These are phyloP conservation scores for Lates calcarifer DNA, from an alignment of 2,113 vertebrate species.

Conservation along the genomic window DNA sequence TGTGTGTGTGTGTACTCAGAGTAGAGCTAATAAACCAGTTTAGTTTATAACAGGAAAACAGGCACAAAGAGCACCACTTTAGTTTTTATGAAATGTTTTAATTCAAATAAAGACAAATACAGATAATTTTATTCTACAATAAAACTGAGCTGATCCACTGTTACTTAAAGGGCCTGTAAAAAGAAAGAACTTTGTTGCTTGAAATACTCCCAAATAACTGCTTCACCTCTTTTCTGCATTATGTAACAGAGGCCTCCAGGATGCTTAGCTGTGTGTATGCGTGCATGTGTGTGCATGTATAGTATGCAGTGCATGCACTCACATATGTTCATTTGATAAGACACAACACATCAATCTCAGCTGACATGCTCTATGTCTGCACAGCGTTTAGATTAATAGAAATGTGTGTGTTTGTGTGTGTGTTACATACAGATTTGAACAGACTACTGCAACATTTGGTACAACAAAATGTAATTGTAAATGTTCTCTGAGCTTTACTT, in stretches of 20 bases:
- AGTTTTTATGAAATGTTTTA: background rate
- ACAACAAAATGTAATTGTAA: too few species aligned
- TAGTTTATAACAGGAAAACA: background rate
- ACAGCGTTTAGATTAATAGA: too few species aligned
- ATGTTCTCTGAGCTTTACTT: too few species aligned
- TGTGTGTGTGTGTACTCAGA: background rate
- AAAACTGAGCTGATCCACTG: background rate
- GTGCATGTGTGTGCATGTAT: slow-evolving; percentile 10
- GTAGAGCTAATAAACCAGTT: background rate
- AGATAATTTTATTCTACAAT: slow-evolving; percentile 10
- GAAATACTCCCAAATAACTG: background rate
- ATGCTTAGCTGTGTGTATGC: background rate
- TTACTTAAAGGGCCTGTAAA: slow-evolving; percentile 1
- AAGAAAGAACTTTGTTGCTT: background rate
- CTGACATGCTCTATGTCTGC: background rate
- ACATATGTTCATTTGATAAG: slow-evolving; percentile 3
- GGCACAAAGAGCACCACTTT: background rate
- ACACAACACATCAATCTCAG: background rate
- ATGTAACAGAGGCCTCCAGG: background rate
- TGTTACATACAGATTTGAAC: background rate
- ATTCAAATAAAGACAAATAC: background rate
- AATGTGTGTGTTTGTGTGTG: background rate
- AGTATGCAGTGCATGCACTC: background rate
- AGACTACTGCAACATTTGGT: too few species aligned
- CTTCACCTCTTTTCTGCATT: background rate